phyloP scores from a whole-genome alignment of 2,888 invertebrate genomes.

The Hydriomena furcata region DNA sequence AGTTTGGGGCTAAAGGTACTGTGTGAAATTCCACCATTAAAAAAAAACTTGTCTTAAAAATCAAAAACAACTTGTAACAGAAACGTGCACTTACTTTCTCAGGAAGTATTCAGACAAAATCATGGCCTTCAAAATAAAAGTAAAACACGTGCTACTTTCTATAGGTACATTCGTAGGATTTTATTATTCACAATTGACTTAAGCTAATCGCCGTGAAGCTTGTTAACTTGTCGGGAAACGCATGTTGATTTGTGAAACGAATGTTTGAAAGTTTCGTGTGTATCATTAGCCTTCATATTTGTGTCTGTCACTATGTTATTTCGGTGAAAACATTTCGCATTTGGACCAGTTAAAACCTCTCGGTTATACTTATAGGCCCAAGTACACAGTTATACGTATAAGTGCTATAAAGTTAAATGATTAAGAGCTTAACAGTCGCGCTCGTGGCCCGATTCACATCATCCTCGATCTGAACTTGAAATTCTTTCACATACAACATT shows the following conservation, averaged over 20 bases:
- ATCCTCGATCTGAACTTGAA: conserved; percentile 33
- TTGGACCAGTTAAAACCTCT: conserved; percentile 9
- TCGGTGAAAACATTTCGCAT: conserved; percentile 5
- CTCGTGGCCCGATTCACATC: conserved; percentile 37
- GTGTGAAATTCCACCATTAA: too few species aligned
- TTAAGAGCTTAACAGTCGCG: conserved; percentile 26
- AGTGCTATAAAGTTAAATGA: conserved; percentile 38
- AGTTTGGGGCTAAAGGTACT: too few species aligned
- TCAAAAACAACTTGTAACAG: conserved; percentile 32
- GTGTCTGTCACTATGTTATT: conserved; percentile 3
- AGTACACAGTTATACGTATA: conserved; percentile 25
- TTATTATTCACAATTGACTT: conserved; percentile 40
- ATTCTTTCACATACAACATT: conserved; percentile 17
- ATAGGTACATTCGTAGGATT: conserved; percentile 42
- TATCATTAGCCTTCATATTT: conserved; percentile 14
- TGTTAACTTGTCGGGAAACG: conserved; percentile 21
- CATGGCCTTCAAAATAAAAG: conserved; percentile 46
- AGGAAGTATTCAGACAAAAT: conserved; percentile 47
- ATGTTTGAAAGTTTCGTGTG: background rate
- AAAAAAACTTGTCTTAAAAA: too few species aligned
- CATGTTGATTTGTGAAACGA: conserved; percentile 4
- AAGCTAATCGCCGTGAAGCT: conserved; percentile 33
- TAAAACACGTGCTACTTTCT: conserved; percentile 52
- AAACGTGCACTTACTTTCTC: conserved; percentile 48
- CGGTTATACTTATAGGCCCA: background rate